Evolutionary conservation across 2,113 vertebrate genomes (phyloP), one percentile per base, ranked within the genome.

Genomic region (Toxotes chatareus): DNA sequence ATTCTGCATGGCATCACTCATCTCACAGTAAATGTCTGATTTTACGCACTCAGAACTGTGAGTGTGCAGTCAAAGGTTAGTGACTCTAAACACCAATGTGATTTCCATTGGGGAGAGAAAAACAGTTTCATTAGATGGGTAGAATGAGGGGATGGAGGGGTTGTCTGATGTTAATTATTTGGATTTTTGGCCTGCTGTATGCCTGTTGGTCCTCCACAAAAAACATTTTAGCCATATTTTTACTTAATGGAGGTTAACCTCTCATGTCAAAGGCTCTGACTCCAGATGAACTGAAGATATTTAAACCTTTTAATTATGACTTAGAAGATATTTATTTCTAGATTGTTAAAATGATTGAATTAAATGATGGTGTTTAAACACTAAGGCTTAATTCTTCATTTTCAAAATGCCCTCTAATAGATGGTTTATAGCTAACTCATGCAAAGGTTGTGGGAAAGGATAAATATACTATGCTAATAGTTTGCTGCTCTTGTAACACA

Each of bases 81-180:
- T 14, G 64, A 66, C 38, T 77, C 13, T 31, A 57, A 56, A 31
- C 62, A 53, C 11, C n/a, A 47, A 34, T 60, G 67, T 57, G 34
- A 75, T 63, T 67, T 61, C 55, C 47, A 86, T 72, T 57, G 63
- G 40, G 32, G 32, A 27, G 51, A 40, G 46, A 31, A 7, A 57
- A 66, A 34, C 44, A 8, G 23, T 61, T 79, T 79, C 40, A 76
- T 71, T 64, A 36, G 32, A 71, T 27, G 59, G 49, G 59, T 68
- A 8, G 21, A 46, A 27, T 2, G 14, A 66, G 23, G 5, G 27
- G 23, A 38, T 17, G 59, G 40, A 53, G 16, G 17, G n/a, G 7
- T 7, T 9, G 69, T 55, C 36, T 74, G 78, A 81, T 76, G 12
- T 36, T 64, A 64, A 74, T 57, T 51, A 68, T 64, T 12, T 13